Base-by-base conservation (phyloP, 2,113 vertebrate species). In the Aldabrachelys gigantea region DNA sequence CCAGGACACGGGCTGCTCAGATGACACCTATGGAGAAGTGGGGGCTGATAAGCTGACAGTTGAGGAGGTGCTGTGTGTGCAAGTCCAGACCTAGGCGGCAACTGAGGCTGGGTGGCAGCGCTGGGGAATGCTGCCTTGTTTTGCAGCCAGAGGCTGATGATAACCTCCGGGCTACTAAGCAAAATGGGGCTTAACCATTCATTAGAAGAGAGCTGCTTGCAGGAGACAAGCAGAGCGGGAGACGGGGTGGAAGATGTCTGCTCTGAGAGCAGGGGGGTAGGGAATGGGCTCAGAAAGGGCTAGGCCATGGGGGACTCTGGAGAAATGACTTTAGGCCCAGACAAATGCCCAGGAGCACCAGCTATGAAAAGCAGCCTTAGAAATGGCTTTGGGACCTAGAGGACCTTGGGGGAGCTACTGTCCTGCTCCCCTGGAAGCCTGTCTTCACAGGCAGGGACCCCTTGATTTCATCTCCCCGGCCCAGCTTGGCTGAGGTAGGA, bases 81-180 rank as follows among this genome's bases (percentile, higher is more conserved):
- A 31, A 54, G 24, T 44, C 72, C n/a, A 81, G 44, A 24, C 53
- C 80, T 41, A 59, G 57, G 54, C 69, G 24, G n/a, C 53, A 56
- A 12, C 57, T 59, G 57, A 69, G 65, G 31, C 62, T 16, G 65
- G n/a, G 65, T 8, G 65, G 92, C 17, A 62, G 41, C 29, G 1
- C 59, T 35, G 47, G 47, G n/a, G 1, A 53, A 69, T 59, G 65
- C 83, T 31, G 79, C 0, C 0, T 50, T 7, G 49, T 80, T 79
- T 83, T 12, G 24, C 53, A 84, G 82, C 47, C 89, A 79, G 76
- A 41, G 44, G 25, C 35, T 29, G 82, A 8, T 9, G 24, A 84
- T 19, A 31, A 7, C 22, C 35, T 78, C 35, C 6, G 27, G 69
- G n/a, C 35, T 10, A 41, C 47, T 62, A 27, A 38, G 24, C 25